Percentiles rank a stretch among this genome's conserved stretches.
Conservation (phyloP, 1,140 invertebrate species). For the Eumaeus atala region DNA sequence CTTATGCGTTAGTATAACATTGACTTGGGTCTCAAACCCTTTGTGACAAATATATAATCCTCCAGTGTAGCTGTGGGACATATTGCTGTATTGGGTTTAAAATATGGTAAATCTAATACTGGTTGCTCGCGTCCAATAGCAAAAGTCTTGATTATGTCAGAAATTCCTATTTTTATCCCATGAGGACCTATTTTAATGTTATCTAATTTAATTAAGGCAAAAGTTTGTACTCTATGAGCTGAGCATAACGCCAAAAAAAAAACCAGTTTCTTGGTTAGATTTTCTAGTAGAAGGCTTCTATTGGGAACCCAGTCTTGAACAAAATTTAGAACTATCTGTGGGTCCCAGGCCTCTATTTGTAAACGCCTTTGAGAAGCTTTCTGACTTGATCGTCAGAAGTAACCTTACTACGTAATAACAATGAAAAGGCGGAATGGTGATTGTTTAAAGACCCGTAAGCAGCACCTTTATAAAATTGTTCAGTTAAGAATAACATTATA, state of each 20-base stretch:
- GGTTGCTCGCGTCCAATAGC: no score
- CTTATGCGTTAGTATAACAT: no score
- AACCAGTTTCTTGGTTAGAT: neutral
- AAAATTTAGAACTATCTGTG: constrained; percentile 9
- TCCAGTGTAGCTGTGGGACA: no score
- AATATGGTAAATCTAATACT: no score
- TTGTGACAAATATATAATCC: no score
- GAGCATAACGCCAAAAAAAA: neutral
- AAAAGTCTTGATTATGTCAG: no score
- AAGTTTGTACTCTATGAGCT: neutral
- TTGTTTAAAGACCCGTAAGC: constrained; percentile 34
- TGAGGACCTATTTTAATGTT: no score
- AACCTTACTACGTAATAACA: constrained; percentile 23
- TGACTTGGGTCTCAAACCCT: no score
- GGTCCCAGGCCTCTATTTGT: constrained; percentile 38
- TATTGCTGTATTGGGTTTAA: no score
- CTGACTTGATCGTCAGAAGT: constrained; percentile 22
- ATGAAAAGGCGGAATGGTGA: constrained; percentile 24
- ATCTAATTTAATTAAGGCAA: no score
- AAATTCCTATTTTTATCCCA: no score
- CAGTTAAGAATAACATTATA: constrained; percentile 22
- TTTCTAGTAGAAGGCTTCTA: neutral
- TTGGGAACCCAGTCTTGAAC: neutral
- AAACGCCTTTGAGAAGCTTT: constrained; percentile 36
- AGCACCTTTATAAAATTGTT: constrained; percentile 22